phyloP scores from a whole-genome alignment of 2,113 vertebrate genomes.

The Isichthys henryi region DNA sequence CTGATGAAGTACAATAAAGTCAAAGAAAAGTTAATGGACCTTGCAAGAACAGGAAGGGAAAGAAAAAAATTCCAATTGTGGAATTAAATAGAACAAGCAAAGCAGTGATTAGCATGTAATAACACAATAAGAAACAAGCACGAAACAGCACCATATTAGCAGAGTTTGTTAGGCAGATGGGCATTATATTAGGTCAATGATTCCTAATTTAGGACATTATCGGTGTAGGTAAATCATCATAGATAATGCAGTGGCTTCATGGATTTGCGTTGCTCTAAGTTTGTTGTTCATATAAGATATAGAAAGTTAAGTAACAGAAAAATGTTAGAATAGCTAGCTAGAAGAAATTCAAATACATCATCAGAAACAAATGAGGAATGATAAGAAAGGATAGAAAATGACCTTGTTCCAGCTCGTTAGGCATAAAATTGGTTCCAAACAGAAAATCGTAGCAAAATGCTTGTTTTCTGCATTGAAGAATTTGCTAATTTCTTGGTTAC shows the following conservation, averaged over 20 bases:
- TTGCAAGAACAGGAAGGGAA: neutral
- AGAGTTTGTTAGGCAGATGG: neutral
- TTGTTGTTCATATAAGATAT: neutral
- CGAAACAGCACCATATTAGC: neutral
- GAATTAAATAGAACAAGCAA: neutral
- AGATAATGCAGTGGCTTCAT: neutral
- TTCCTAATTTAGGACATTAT: neutral
- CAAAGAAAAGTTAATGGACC: neutral
- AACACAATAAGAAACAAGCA: neutral
- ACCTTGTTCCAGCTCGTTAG: neutral
- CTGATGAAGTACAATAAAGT: neutral
- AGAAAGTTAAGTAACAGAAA: neutral
- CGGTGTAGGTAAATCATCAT: neutral
- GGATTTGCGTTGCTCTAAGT: neutral
- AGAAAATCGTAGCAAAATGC: neutral
- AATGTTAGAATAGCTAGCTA: neutral
- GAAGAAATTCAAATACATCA: neutral
- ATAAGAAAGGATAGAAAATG: neutral
- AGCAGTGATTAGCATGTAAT: neutral
- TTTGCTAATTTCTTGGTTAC: neutral
- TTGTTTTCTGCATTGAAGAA: neutral
- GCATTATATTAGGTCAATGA: neutral
- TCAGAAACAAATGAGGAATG: neutral
- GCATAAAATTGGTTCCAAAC: neutral
- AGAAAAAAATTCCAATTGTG: neutral